These are phyloP conservation scores for Phocoena phocoena DNA, from an alignment of 2,113 vertebrate genomes.

Conservation along the genomic window DNA sequence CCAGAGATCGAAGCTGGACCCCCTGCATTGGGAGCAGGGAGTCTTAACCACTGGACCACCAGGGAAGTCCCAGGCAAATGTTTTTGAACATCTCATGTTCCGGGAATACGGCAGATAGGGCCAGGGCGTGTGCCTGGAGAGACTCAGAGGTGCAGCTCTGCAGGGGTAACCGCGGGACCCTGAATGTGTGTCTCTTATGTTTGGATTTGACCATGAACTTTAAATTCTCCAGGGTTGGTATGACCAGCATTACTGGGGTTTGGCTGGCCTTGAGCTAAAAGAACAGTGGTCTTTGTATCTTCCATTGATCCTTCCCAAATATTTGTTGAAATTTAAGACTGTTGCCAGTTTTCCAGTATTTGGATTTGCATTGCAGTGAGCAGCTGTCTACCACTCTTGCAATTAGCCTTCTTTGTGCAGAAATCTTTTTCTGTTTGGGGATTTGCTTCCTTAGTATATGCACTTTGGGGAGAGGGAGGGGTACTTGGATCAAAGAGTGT, in stretches of 20 bases:
- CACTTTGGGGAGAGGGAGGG: not conserved
- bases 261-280: not conserved
- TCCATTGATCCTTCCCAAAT: not conserved
- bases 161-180: not conserved
- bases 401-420: not conserved
- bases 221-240: not conserved
- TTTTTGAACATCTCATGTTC: not conserved
- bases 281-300: not conserved
- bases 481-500: not conserved
- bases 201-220: not conserved
- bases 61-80: not conserved
- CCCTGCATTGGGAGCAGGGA: too few relatives aligned
- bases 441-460: not conserved
- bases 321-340: not conserved
- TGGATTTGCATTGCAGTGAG: not conserved
- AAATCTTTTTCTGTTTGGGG: not conserved
- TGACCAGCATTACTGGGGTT: not conserved
- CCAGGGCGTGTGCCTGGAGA: not conserved
- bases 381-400: not conserved
- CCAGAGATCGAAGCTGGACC: too few relatives aligned
- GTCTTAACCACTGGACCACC: too few relatives aligned
- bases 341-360: not conserved
- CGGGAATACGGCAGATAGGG: not conserved
- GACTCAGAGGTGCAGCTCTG: not conserved
- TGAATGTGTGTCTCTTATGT: not conserved